Percentiles rank a stretch among this genome's conserved stretches.
phyloP scores from a whole-genome alignment of 2,888 invertebrate genomes.

The Auanema freiburgensis region DNA sequence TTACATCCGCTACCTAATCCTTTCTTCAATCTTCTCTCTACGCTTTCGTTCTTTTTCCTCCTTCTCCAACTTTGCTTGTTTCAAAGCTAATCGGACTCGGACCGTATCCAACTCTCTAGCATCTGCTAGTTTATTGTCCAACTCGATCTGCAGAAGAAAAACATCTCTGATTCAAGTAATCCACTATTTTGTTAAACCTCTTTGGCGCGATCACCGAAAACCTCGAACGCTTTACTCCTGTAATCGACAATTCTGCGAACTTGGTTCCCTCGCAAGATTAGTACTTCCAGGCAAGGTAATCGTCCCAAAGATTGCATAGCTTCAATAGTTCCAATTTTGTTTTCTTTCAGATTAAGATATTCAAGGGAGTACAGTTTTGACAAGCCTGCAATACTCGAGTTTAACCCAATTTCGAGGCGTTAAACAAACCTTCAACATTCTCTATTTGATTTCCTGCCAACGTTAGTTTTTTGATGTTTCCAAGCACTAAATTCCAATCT shows the following conservation, averaged over 20 bases:
- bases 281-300: slow-evolving; percentile 79
- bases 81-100: slow-evolving; percentile 84
- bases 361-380: slow-evolving; percentile 84
- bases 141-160: slow-evolving; percentile 69
- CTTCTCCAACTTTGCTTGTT: slow-evolving; percentile 74
- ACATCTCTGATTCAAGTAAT: not conserved
- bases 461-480: slow-evolving; percentile 83
- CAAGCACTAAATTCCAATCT: slow-evolving; percentile 80
- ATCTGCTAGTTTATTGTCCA: slow-evolving; percentile 85
- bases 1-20: slow-evolving; percentile 14
- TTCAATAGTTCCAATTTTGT: slow-evolving; percentile 78
- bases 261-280: slow-evolving; percentile 82
- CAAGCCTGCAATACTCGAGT: slow-evolving; percentile 57
- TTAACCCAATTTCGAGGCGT: not conserved
- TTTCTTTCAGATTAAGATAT: slow-evolving; percentile 82
- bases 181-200: slow-evolving; percentile 69
- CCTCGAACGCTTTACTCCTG: slow-evolving; percentile 82
- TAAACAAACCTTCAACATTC: slow-evolving; percentile 61
- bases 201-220: slow-evolving; percentile 80
- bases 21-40: slow-evolving; percentile 34
- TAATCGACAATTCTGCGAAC: slow-evolving; percentile 74
- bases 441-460: slow-evolving; percentile 81
- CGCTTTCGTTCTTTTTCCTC: slow-evolving; percentile 33
- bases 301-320: slow-evolving; percentile 68
- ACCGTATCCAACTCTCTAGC: slow-evolving; percentile 89